phyloP scores from a whole-genome alignment of 2,113 vertebrate genomes.

The Podarcis raffonei region DNA sequence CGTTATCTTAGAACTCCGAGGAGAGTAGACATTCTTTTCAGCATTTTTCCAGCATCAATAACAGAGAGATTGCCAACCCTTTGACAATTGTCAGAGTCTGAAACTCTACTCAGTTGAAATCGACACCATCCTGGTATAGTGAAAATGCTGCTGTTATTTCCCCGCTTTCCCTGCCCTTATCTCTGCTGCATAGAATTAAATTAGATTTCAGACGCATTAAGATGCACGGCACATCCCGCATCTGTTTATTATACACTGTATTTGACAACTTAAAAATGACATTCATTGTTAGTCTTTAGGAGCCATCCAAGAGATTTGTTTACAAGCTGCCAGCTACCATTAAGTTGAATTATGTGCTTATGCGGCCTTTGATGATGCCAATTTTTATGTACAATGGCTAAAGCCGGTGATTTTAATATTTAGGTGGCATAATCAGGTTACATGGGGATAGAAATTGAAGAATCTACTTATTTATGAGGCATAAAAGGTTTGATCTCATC shows the following conservation, averaged over 20 bases:
- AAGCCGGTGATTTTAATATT: not conserved
- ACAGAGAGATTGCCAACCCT: not conserved
- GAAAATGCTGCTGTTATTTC: not conserved
- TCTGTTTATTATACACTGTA: not conserved
- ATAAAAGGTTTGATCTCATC: not conserved
- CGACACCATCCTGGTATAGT: not conserved
- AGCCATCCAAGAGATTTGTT: not conserved
- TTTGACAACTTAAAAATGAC: not conserved
- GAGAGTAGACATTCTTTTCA: not conserved
- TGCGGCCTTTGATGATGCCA: not conserved
- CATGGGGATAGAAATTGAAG: not conserved
- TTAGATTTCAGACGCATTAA: not conserved
- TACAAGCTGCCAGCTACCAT: not conserved
- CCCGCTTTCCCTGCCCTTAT: not conserved
- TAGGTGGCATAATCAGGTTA: not conserved
- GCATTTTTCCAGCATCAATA: not conserved
- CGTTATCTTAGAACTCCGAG: not conserved
- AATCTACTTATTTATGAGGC: not conserved
- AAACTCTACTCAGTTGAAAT: not conserved
- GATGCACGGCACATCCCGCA: not conserved
- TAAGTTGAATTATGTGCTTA: conserved; percentile 16
- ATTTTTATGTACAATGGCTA: not conserved
- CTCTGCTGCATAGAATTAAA: not conserved
- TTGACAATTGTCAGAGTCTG: not conserved
- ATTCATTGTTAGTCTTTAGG: conserved; percentile 6